Conservation (phyloP, 2,888 invertebrate species). For the Caenorhabditis sinica region DNA sequence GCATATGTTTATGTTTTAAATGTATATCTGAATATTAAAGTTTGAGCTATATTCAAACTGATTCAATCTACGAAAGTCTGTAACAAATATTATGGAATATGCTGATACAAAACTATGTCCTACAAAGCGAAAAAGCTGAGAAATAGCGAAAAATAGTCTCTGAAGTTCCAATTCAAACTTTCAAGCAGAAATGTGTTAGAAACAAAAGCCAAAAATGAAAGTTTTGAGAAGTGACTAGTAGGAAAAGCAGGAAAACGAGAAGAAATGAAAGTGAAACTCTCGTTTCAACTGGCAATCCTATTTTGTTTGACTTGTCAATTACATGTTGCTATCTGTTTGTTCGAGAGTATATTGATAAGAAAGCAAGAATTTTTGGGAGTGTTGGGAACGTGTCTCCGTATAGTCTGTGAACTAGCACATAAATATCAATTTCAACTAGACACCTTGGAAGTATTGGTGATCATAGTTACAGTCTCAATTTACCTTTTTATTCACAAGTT, state of each 20-base stretch:
- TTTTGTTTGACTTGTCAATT: constrained; percentile 57
- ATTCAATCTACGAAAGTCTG: too few species aligned
- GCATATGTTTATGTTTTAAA: too few species aligned
- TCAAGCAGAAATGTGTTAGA: too few species aligned
- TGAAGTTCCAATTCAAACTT: too few species aligned
- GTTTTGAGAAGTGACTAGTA: background rate
- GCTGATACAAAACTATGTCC: too few species aligned
- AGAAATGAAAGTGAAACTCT: constrained; percentile 28
- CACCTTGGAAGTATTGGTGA: background rate
- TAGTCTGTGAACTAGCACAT: constrained; percentile 21
- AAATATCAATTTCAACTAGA: background rate
- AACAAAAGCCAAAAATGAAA: background rate
- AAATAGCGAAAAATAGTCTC: too few species aligned
- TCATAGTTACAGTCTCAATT: too few species aligned
- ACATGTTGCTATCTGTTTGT: constrained; percentile 57
- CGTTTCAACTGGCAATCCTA: constrained; percentile 18
- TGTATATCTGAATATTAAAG: too few species aligned
- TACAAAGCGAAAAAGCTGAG: too few species aligned
- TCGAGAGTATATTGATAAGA: constrained; percentile 43
- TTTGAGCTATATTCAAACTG: too few species aligned
- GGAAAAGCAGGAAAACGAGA: background rate
- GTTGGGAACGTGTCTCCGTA: constrained; percentile 46
- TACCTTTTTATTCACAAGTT: too few species aligned
- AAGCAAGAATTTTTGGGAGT: constrained; percentile 9
- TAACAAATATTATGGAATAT: too few species aligned